Base-by-base conservation (phyloP, 2,888 invertebrate genomes). In the Hermaeophaga mercurialis region DNA sequence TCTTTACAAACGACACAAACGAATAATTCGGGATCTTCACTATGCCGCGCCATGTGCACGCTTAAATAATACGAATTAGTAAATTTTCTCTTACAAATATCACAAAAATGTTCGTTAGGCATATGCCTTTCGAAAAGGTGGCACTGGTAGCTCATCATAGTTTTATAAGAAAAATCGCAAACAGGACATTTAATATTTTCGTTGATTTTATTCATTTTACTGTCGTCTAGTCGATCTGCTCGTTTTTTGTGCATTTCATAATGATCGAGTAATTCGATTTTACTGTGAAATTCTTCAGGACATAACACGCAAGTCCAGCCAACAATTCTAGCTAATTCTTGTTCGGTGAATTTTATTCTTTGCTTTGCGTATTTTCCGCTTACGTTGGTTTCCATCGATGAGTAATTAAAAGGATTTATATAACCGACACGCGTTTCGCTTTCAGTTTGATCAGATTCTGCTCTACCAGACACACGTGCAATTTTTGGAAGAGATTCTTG, bases 71-170 rank as follows among this genome's bases (percentile, higher is more conserved):
- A 56, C 1, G 46, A 34, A 19, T 59, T 43, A 0, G 1, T 26
- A 57, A 71, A 74, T 31, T 58, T 65, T 19, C 59, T 63, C 11
- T 69, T 65, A 50, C 76, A 76, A n/a, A 62, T 63, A 7, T 71
- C 68, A 49, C 76, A 76, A 53, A 62, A 66, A 56, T 69, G 73
- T 18, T 69, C 65, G 36, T 73, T 73, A 22, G 69, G 69, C 34
- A 36, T 31, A 28, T 58, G 58, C 28, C 17, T 26, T 6, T n/a
- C 1, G 2, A 11, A 5, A 1, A 54, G 31, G 36, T 58, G 58
- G 6, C 11, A 8, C 1, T 45, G 19, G 19, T 50, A 58, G 4
- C 15, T 31, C 1, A 14, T 1, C 6, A 18, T 2, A 5, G 24
- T 24, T 12, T 24, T 19, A 18, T 49, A 47, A 8, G 12, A n/a